These are phyloP conservation scores for Puffinus mauretanicus DNA, from an alignment of 2,113 vertebrate genomes.

Conservation along the genomic window DNA sequence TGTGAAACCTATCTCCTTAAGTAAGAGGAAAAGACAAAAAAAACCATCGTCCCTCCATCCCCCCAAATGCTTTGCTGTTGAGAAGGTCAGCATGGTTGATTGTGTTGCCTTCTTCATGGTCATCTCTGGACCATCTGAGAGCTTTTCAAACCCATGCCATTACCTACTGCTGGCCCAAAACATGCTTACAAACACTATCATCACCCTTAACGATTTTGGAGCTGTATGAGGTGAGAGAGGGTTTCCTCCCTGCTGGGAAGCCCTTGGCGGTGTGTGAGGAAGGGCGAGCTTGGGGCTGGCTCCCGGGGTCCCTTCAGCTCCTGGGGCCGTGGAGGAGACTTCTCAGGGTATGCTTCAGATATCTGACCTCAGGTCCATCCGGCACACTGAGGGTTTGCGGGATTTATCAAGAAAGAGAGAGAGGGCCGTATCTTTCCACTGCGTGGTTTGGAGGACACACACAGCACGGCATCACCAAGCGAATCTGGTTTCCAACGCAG, in stretches of 20 bases:
- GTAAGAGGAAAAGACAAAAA: neutral
- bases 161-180: neutral
- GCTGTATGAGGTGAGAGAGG: neutral
- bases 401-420: neutral
- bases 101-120: neutral
- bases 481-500: neutral
- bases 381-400: neutral
- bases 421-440: neutral
- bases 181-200: neutral
- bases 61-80: neutral
- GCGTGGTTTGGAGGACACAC: fast-evolving
- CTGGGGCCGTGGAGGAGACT: neutral
- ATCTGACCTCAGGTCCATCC: neutral
- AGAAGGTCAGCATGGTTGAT: neutral
- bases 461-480: fast-evolving
- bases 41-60: fast-evolving
- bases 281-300: neutral
- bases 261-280: neutral
- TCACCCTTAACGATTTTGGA: neutral
- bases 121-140: neutral
- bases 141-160: neutral
- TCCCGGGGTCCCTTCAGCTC: neutral
- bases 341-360: neutral
- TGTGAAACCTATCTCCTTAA: neutral
- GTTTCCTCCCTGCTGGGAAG: neutral